These are phyloP conservation scores for Thermophis baileyi DNA, from an alignment of 2,113 vertebrate species.

Conservation along the genomic window DNA sequence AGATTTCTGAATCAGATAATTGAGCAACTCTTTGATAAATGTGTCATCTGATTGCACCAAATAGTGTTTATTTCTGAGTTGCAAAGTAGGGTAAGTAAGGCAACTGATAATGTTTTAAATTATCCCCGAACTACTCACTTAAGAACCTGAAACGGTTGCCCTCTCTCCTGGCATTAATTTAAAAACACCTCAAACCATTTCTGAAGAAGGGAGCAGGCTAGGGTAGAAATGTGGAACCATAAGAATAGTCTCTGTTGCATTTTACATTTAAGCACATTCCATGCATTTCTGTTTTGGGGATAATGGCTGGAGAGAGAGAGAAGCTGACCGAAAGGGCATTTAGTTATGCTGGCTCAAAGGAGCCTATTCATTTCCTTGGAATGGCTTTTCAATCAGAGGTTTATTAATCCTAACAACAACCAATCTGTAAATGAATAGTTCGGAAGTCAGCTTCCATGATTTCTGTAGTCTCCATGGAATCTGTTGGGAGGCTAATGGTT, in stretches of 20 bases:
- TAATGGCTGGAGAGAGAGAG: constrained; percentile 6
- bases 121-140: constrained; percentile 30
- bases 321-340: neutral
- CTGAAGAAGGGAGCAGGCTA: constrained; percentile 36
- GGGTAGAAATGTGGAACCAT: fast-evolving
- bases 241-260: neutral
- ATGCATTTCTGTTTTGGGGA: neutral
- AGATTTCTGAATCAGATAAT: constrained; percentile 32
- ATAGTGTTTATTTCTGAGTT: constrained; percentile 4
- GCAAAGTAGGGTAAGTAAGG: neutral
- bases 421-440: neutral
- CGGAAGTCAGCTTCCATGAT: neutral
- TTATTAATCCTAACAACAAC: neutral
- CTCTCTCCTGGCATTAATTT: constrained; percentile 12
- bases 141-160: constrained; percentile 19
- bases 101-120: constrained; percentile 33
- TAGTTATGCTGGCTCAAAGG: neutral
- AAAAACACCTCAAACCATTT: constrained; percentile 25
- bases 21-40: constrained; percentile 30
- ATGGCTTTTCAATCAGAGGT: neutral
- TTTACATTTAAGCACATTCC: constrained; percentile 7
- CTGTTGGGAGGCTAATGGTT: neutral
- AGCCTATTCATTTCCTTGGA: neutral
- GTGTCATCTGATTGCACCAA: constrained; percentile 45
- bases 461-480: neutral